Base-by-base conservation (phyloP, 30 jellyfish, hydroid and myxozoan genomes). In the Aurelia coerulea region DNA sequence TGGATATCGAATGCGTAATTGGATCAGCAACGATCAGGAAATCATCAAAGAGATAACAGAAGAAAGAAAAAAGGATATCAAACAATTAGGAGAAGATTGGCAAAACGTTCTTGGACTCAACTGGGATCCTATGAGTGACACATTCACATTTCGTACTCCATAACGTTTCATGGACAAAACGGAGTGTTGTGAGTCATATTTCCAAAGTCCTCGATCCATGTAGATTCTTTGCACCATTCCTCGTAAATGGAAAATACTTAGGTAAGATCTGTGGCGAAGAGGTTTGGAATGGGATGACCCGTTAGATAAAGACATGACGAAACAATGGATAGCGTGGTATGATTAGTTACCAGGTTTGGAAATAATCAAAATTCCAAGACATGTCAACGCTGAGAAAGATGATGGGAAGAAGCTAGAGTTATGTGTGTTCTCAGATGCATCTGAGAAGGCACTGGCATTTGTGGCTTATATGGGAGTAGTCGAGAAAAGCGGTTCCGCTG, bases 391-490 rank as follows among this genome's bases (percentile, higher is more conserved):
- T 52, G 76, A 63, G 62, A 33, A 51, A n/a, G 70, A 84, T 15
- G 76, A 68, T 18, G 83, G 75, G 68, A 72, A 71, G 71, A 60
- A 70, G 56, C 65, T 68, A 51, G 83, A 75, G 75, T 33, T 85
- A 39, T 76, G 52, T 73, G 79, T 73, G 63, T 85, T 85, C 62
- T 73, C 72, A 51, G 94, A 85, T 75, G 90, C 94, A 58, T 73
- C 89, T 42, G 94, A 74, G 76, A 66, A 75, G 64, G 94, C 89
- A 50, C 33, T 73, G 81, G 89, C 83, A 70, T 83, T 90, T 33
- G 83, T 41, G 10, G 85, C 89, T 16, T 85, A 85, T 41, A 15
- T 73, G 59, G 60, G 89, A 65, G 19, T 51, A 74, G 65, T 65
- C 54, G 16, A 49, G 68, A 39, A 32, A 70, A 56, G 29, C 59